A percentile compares a stretch with the other conserved stretches of the same genome.
Conservation (phyloP, 2,888 invertebrate genomes). For the Vesta saturnalis region DNA sequence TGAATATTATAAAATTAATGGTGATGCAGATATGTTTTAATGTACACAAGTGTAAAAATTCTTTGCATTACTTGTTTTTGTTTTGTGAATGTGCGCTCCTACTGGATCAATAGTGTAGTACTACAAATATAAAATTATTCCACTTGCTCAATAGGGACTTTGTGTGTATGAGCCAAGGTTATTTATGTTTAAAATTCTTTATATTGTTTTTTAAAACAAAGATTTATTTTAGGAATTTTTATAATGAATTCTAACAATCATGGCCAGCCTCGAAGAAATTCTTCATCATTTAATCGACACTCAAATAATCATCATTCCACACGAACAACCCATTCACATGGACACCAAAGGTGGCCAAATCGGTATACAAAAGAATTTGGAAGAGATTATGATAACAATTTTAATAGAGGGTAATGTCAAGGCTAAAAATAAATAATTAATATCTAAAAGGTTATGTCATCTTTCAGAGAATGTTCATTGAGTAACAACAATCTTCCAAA, state of each 20-base stretch:
- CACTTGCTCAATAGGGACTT: conserved; percentile 56
- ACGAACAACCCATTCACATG: conserved; percentile 57
- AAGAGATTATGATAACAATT: conserved; percentile 60
- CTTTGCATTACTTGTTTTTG: conserved; percentile 42
- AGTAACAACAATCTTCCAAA: conserved; percentile 58
- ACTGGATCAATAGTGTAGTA: conserved; percentile 59
- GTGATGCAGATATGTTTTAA: conserved; percentile 19
- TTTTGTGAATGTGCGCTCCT: conserved; percentile 51
- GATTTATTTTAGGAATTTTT: conserved; percentile 30
- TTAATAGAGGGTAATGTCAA: conserved; percentile 57
- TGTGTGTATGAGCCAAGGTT: conserved; percentile 44
- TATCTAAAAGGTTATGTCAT: conserved; percentile 31
- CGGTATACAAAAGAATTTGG: conserved; percentile 60
- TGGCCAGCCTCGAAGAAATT: conserved; percentile 59
- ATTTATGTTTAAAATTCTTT: conserved; percentile 9
- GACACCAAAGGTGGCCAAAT: conserved; percentile 60
- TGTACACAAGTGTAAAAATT: conserved; percentile 34
- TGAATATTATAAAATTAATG: conserved; percentile 8
- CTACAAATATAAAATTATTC: conserved; percentile 56
- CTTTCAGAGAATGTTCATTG: conserved; percentile 58
- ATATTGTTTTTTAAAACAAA: conserved; percentile 21
- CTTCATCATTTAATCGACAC: conserved; percentile 59
- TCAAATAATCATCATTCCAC: conserved; percentile 58
- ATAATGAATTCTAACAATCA: conserved; percentile 61
- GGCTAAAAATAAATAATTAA: conserved; percentile 28